Conservation (phyloP, 2,888 invertebrate genomes). For the Euclidia mi region DNA sequence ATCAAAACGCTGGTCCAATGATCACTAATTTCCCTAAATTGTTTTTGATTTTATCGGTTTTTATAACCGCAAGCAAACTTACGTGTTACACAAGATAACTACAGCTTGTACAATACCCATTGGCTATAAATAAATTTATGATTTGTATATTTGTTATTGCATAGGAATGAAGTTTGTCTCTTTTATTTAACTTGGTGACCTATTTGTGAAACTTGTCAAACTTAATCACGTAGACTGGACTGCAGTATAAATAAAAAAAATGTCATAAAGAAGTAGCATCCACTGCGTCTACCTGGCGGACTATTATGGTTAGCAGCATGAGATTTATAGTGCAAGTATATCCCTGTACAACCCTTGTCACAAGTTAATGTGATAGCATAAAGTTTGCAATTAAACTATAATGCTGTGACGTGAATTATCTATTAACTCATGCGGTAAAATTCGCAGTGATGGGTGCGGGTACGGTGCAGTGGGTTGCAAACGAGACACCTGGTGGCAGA, state of each 20-base stretch:
- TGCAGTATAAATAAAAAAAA: constrained; percentile 7
- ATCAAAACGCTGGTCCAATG: no score
- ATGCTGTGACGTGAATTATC: constrained; percentile 19
- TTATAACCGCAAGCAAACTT: no score
- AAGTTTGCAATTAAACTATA: constrained; percentile 26
- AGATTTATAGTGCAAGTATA: constrained; percentile 28
- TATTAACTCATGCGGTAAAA: constrained; percentile 23
- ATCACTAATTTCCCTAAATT: no score
- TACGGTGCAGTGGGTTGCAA: no score
- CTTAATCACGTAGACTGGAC: not conserved
- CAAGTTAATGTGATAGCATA: constrained; percentile 30
- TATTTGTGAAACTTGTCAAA: not conserved
- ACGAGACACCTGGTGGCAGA: no score
- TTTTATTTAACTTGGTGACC: not conserved
- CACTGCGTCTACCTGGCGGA: constrained; percentile 1
- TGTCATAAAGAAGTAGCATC: constrained; percentile 1
- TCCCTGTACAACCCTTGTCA: constrained; percentile 40
- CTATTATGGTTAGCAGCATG: constrained; percentile 11
- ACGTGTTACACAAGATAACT: no score
- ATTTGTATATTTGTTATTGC: no score
- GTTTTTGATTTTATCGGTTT: no score
- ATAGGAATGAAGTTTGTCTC: no score
- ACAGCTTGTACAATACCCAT: no score
- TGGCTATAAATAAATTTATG: no score
- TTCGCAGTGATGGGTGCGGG: no score